These are phyloP conservation scores for Malachius bipustulatus DNA, from an alignment of 2,888 invertebrate species.

Conservation along the genomic window DNA sequence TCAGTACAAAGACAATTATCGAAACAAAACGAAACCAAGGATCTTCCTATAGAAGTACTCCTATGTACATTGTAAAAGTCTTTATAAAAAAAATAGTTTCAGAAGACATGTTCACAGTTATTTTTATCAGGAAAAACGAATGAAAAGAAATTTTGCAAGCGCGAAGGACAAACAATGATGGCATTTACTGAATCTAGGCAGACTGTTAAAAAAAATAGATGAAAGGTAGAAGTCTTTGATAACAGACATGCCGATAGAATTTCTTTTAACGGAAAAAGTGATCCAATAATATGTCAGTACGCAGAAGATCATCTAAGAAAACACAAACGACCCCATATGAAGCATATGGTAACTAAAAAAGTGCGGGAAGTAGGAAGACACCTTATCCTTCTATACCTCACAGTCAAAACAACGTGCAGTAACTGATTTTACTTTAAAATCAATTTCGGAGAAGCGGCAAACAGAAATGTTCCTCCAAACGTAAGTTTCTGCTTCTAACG, in stretches of 20 bases:
- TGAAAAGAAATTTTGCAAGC: constrained; percentile 12
- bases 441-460: too few relatives aligned
- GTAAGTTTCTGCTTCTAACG: too few relatives aligned
- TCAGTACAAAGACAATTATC: constrained; percentile 18
- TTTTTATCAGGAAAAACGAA: constrained; percentile 8
- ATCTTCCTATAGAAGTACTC: constrained; percentile 10
- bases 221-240: constrained; percentile 20
- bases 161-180: constrained; percentile 16
- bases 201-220: constrained; percentile 15
- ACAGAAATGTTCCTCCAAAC: too few relatives aligned
- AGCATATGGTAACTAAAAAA: constrained; percentile 20
- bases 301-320: constrained; percentile 21
- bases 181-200: constrained; percentile 16
- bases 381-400: constrained; percentile 17
- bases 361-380: constrained; percentile 21
- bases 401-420: too few relatives aligned
- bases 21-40: constrained; percentile 3
- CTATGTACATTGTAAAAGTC: constrained; percentile 19
- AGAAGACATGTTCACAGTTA: constrained; percentile 15
- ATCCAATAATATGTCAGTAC: constrained; percentile 20
- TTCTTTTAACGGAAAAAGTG: constrained; percentile 18
- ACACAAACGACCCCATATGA: constrained; percentile 22
- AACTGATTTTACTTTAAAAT: too few relatives aligned
- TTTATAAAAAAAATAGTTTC: constrained; percentile 15
- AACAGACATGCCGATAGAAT: constrained; percentile 20